Evolutionary conservation across 2,113 vertebrate genomes (phyloP).

Genomic region (Periophthalmodon schlosseri): DNA sequence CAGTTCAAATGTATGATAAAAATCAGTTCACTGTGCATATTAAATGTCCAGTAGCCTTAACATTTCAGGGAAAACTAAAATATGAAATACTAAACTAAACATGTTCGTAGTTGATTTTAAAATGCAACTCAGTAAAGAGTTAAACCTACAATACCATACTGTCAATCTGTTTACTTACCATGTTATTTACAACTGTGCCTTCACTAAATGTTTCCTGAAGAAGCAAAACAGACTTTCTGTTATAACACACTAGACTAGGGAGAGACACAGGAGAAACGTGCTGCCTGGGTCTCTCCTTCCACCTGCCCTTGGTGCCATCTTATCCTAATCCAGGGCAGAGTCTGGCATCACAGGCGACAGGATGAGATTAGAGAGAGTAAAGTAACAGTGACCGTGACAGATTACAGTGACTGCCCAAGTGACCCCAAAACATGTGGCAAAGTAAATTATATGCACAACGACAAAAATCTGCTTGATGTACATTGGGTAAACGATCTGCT

Average conservation of each 20-base stretch:
- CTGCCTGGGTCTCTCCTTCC: slow-evolving; percentile 8
- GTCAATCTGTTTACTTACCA: too few species aligned
- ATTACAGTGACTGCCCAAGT: slow-evolving; percentile 13
- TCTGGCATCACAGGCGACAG: slow-evolving; percentile 22
- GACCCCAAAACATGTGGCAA: neutral
- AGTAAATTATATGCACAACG: neutral
- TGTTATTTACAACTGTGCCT: too few species aligned
- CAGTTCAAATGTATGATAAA: neutral
- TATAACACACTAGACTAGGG: neutral
- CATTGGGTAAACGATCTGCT: neutral
- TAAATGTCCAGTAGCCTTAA: neutral
- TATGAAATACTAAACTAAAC: too few species aligned
- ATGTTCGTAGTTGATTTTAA: too few species aligned
- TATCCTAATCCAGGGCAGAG: slow-evolving; percentile 52
- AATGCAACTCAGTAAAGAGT: too few species aligned
- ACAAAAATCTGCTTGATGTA: neutral
- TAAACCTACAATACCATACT: neutral
- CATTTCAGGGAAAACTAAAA: neutral
- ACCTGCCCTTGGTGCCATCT: slow-evolving; percentile 38
- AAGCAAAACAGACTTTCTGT: neutral
- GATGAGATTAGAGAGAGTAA: slow-evolving; percentile 44
- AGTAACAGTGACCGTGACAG: slow-evolving; percentile 28
- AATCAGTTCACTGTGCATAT: neutral
- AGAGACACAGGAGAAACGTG: neutral
- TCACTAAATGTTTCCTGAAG: neutral